Base-by-base conservation (phyloP, 2,797 vertebrate species). In the Pseudomugil gertrudae region DNA sequence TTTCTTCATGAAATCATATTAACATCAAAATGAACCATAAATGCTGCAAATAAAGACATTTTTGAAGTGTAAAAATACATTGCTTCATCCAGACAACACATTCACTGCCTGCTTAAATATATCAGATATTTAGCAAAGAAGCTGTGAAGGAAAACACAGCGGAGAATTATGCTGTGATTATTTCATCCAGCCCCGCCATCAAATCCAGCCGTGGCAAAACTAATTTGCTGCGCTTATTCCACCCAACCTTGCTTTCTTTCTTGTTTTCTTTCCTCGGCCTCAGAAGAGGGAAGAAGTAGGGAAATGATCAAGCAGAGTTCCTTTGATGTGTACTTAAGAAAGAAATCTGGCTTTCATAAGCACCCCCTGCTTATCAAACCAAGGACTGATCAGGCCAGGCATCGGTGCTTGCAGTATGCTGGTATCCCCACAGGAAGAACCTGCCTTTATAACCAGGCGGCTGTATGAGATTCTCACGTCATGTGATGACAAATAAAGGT, bases 321-420 rank as follows among this genome's bases (percentile, higher is more conserved):
- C 84, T 87, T 90, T 90, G 88, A 92, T 91, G 90, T 92, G 82
- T 85, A 92, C 85, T 91, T 86, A 86, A 83, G 67, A 79, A 80
- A 87, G 78, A 84, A 89, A 84, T 84, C 74, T 77, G 80, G 84
- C 85, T 91, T 91, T 90, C 81, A 85, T 83, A 91, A 87, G 86
- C 80, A 32, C 51, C 40, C 36, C 58, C 61, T 58, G 82, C 66
- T 74, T 77, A 84, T 78, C 83, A 76, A 57, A 38, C 57, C 56
- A 76, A 33, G 30, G 64, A 69, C 84, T 84, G 88, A 92, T 91
- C 86, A 83, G 81, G 59, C 72, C 43, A 84, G 56, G 72, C 79
- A 83, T 82, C 74, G 36, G 48, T 71, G 77, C 83, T 81, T 64
- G 78, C 72, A 72, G 62, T 71, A 57, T 86, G 72, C 79, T 3